Base-by-base conservation (phyloP, 1,140 invertebrate species). In the Gonatopus flavifemur region DNA sequence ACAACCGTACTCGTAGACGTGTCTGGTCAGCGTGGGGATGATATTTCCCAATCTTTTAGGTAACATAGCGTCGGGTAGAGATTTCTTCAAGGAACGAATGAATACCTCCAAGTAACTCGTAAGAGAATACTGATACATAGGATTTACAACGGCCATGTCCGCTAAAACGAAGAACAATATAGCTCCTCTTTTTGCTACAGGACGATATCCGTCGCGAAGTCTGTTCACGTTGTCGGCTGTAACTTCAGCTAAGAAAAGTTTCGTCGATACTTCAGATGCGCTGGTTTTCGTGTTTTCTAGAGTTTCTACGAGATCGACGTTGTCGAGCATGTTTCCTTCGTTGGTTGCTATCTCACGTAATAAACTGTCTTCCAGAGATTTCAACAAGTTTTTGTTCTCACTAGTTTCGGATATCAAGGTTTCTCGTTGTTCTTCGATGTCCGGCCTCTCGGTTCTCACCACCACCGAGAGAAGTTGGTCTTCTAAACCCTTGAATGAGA, bases 81-180 rank as follows among this genome's bases (percentile, higher is more conserved):
- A 86, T 70, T 90, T 91, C 43, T 82, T 84, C 21, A 95, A 70
- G 0, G 91, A 91, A 62, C 83, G 87, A 12, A 82, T 79, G 64
- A 95, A 95, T 1, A 95, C 88, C 44, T 89, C 84, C 2, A 92
- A 67, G 59, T 91, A 93, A 2, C 87, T 85, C 3, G 81, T 84
- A 18, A 96, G 72, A 0, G 92, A 93, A 72, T 94, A 94, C 62
- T 96, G 92, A 68, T 96, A 96, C 91, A 96, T 96, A 9, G 83
- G 76, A 69, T 92, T 93, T 0, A 96, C 87, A 0, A 81, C 77
- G 0, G 90, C 84, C 89, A 95, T 90, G 66, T 95, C 91, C 0
- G 88, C 84, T 7, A 96, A 72, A 3, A 93, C 88, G 67, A 95
- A 96, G 70, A 95, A 96, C 16, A 96, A 75, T 42, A 94, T 88